A percentile compares a stretch with the other conserved stretches of the same genome.
Conservation (phyloP, 2,797 vertebrate genomes). For the Mormyrus hasselquistii region DNA sequence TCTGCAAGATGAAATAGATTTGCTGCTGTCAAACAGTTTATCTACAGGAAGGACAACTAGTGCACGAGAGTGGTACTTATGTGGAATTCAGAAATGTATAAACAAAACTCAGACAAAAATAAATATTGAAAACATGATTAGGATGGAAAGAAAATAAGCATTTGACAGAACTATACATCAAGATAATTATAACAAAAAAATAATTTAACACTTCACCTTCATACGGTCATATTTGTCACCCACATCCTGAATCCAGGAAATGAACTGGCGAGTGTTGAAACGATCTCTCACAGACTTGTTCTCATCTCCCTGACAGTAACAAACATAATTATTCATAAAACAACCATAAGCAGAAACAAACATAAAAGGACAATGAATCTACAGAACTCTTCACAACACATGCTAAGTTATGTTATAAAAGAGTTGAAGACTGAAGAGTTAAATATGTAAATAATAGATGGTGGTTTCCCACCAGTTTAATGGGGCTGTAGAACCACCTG, state of each 20-base stretch:
- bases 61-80: not conserved
- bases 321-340: not conserved
- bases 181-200: not conserved
- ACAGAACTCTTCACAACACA: not conserved
- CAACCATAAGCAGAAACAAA: not conserved
- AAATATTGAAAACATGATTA: not conserved
- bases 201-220: constrained; percentile 71
- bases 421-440: not conserved
- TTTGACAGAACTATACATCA: not conserved
- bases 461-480: not conserved
- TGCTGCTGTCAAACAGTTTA: not conserved
- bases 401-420: not conserved
- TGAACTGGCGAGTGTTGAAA: constrained; percentile 97
- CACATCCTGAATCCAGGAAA: constrained; percentile 98
- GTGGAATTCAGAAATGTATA: not conserved
- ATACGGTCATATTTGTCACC: constrained; percentile 98
- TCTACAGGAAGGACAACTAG: not conserved
- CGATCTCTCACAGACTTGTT: constrained; percentile 98
- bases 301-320: constrained; percentile 79
- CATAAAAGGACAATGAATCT: not conserved
- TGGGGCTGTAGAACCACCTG: constrained; percentile 66
- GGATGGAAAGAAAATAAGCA: not conserved
- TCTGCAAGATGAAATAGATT: constrained; percentile 54
- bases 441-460: not conserved
- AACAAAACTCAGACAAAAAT: not conserved